Conservation (phyloP, 2,797 vertebrate genomes). For the Antrozous pallidus region DNA sequence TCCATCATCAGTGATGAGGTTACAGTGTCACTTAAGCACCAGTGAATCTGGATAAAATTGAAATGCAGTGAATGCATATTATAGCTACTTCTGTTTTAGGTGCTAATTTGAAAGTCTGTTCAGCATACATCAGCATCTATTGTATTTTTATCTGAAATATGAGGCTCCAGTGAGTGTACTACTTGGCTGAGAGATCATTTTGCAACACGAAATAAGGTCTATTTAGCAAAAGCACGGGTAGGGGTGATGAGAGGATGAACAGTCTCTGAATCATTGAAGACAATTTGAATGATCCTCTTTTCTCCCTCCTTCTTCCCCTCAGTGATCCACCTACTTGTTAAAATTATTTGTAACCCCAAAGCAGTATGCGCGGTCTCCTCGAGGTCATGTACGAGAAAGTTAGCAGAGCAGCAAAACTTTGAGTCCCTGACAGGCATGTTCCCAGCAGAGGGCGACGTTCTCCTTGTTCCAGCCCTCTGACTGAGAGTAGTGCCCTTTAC, state of each 20-base stretch:
- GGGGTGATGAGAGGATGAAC: background rate
- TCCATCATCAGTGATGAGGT: background rate
- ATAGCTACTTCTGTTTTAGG: constrained; percentile 27
- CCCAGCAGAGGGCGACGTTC: background rate
- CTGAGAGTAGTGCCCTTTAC: background rate
- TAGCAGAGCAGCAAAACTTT: background rate
- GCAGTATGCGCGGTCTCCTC: background rate
- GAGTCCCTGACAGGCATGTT: background rate
- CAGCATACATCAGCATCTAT: background rate
- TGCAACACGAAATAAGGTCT: background rate
- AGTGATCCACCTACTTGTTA: background rate
- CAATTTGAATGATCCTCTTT: background rate
- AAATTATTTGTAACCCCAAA: background rate
- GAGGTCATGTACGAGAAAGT: background rate
- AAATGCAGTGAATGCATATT: background rate
- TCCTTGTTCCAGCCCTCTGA: background rate
- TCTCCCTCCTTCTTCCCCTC: background rate
- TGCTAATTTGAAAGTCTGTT: background rate
- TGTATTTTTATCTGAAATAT: background rate
- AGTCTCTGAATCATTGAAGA: background rate
- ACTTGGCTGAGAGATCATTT: background rate
- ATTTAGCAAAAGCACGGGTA: background rate
- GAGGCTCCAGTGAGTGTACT: background rate
- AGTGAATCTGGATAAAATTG: background rate
- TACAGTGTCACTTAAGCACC: background rate